These are phyloP conservation scores for Matsumyia berberina DNA, from an alignment of 2,888 invertebrate species.

Conservation along the genomic window DNA sequence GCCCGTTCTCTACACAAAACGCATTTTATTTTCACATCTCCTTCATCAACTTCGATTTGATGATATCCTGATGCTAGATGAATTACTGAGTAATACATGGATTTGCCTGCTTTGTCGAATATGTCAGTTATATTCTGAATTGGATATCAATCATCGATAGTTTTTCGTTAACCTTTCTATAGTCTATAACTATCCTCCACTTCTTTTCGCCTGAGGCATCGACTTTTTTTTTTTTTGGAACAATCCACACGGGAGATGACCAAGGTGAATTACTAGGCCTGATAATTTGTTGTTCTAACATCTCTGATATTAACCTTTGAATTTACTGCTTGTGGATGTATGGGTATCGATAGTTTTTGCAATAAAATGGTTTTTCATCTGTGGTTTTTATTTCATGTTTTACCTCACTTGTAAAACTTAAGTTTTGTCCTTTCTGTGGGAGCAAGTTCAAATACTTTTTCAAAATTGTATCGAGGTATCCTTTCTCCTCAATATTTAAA, in stretches of 20 bases:
- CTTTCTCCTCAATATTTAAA: slow-evolving; percentile 12
- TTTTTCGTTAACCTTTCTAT: slow-evolving; percentile 61
- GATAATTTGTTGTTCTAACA: slow-evolving; percentile 65
- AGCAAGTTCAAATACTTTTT: slow-evolving; percentile 31
- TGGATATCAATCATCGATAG: slow-evolving; percentile 72
- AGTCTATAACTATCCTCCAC: slow-evolving; percentile 71
- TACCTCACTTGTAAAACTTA: slow-evolving; percentile 40
- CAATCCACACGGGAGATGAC: slow-evolving; percentile 71
- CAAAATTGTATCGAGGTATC: slow-evolving; percentile 25
- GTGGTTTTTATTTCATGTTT: slow-evolving; percentile 47
- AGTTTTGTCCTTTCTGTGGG: slow-evolving; percentile 52
- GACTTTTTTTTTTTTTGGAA: slow-evolving; percentile 65
- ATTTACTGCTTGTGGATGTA: slow-evolving; percentile 63
- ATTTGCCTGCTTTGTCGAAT: slow-evolving; percentile 51
- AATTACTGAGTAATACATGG: slow-evolving; percentile 68
- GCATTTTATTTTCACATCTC: slow-evolving; percentile 70
- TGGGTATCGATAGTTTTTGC: slow-evolving; percentile 53
- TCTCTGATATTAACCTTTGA: slow-evolving; percentile 62
- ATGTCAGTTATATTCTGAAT: slow-evolving; percentile 70
- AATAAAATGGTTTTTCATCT: slow-evolving; percentile 54
- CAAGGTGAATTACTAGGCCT: slow-evolving; percentile 59
- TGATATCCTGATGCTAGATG: slow-evolving; percentile 72
- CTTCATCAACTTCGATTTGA: slow-evolving; percentile 67
- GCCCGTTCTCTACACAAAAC: slow-evolving; percentile 53
- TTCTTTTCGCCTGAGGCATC: slow-evolving; percentile 60